Evolutionary conservation across 2,113 vertebrate genomes (phyloP).

Genomic region (Hypocryptadius cinnamomeus): DNA sequence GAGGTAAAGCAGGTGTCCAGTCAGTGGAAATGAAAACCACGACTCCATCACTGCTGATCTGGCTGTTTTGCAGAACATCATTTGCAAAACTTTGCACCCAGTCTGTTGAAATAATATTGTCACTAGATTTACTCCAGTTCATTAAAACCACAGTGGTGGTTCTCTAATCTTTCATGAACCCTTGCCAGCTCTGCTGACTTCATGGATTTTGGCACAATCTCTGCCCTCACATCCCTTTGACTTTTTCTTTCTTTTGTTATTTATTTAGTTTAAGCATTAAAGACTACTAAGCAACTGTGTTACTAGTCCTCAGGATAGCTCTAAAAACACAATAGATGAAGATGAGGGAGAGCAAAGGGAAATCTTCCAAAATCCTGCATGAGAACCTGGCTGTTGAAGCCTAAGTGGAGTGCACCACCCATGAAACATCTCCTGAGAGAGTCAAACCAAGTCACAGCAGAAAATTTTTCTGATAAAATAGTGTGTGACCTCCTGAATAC

Average conservation of each 20-base stretch:
- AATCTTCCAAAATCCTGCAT: background rate
- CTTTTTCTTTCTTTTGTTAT: background rate
- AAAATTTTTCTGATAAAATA: background rate
- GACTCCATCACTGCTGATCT: background rate
- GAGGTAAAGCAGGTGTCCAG: background rate
- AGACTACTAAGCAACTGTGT: background rate
- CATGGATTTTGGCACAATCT: background rate
- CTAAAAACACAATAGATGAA: background rate
- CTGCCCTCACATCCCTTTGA: background rate
- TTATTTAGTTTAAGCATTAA: background rate
- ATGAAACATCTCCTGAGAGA: background rate
- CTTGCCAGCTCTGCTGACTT: background rate
- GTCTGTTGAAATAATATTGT: background rate
- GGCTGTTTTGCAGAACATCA: background rate
- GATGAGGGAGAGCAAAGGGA: background rate
- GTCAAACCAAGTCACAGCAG: background rate
- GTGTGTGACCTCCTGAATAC: background rate
- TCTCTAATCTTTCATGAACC: background rate
- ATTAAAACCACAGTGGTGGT: background rate
- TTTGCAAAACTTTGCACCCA: background rate
- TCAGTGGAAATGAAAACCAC: background rate
- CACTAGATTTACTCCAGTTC: background rate
- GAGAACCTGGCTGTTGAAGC: background rate
- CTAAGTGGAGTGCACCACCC: background rate
- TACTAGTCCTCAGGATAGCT: background rate